Evolutionary conservation across 2,888 invertebrate genomes (phyloP).

Genomic region (Pseudococcus jackbeardsleyi): DNA sequence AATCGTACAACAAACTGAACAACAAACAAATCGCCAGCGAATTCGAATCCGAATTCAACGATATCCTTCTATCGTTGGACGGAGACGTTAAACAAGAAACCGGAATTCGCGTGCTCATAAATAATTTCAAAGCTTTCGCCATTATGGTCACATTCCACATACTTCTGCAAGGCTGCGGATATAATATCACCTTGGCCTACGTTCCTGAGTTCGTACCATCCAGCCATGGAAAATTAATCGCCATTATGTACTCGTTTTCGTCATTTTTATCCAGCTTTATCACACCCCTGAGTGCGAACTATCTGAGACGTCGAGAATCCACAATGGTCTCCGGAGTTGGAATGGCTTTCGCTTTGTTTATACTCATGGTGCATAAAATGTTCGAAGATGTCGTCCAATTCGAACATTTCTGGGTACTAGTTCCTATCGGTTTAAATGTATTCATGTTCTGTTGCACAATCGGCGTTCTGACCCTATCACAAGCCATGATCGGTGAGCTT

Average conservation of each 20-base stretch:
- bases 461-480: constrained; percentile 57
- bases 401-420: constrained; percentile 45
- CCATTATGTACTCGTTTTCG: constrained; percentile 56
- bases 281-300: constrained; percentile 28
- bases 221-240: not conserved
- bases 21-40: not conserved
- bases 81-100: not conserved
- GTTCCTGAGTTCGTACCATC: not conserved
- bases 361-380: not conserved
- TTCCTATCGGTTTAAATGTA: constrained; percentile 49
- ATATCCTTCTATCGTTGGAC: not conserved
- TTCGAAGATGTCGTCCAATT: not conserved
- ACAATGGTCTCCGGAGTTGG: constrained; percentile 53
- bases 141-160: constrained; percentile 50
- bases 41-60: constrained; percentile 31
- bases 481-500: constrained; percentile 60
- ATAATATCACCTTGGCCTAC: constrained; percentile 55
- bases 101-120: not conserved
- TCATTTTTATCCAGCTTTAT: constrained; percentile 50
- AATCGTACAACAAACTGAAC: not conserved
- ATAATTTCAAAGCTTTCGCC: constrained; percentile 57
- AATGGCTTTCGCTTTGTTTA: not conserved
- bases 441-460: constrained; percentile 49
- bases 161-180: constrained; percentile 55
- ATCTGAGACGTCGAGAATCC: constrained; percentile 2